Conservation (phyloP, 35 echinoderm and acorn worm genomes). For the Stichopus chloronotus region DNA sequence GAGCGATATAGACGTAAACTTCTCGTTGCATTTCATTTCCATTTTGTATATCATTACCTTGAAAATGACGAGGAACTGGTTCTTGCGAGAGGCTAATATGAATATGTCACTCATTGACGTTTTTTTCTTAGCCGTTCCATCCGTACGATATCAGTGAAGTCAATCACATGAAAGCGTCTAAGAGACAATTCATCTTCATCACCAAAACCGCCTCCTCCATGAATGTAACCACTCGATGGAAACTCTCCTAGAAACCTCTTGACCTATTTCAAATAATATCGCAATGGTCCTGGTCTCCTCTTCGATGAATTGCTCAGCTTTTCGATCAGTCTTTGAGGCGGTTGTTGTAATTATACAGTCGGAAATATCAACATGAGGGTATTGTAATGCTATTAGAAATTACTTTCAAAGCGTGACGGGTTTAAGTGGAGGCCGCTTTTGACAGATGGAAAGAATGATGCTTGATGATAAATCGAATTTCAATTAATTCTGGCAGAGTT, state of each 20-base stretch:
- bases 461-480: background rate
- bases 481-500: background rate
- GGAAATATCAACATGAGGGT: background rate
- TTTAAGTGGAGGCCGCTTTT: too few species aligned
- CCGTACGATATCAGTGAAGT: too few species aligned
- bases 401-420: too few species aligned
- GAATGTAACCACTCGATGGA: background rate
- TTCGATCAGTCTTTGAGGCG: background rate
- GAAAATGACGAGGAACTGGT: too few species aligned
- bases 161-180: background rate
- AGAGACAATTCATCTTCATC: background rate
- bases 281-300: background rate
- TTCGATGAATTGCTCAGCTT: background rate
- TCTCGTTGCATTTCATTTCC: too few species aligned
- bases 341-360: background rate
- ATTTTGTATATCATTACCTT: too few species aligned
- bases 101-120: too few species aligned
- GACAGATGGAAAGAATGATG: background rate
- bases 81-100: too few species aligned
- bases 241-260: background rate
- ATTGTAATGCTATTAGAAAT: background rate
- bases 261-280: background rate
- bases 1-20: too few species aligned
- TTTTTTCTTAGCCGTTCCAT: too few species aligned
- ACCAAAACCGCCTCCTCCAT: background rate